phyloP scores from a whole-genome alignment of 2,113 vertebrate species.

The Gasterosteus nipponicus region DNA sequence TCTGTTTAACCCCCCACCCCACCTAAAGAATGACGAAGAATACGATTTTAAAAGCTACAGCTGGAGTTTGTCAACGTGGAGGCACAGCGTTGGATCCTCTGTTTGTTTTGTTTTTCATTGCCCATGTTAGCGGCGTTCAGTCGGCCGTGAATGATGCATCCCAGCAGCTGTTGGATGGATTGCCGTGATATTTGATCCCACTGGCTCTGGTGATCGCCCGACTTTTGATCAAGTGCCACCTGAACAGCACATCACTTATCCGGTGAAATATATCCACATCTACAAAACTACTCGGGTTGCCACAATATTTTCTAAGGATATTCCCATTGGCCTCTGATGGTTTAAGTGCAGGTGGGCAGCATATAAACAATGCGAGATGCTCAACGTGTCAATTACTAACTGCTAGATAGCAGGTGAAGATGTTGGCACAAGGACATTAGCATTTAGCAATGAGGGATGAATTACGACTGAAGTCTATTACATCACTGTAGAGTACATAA shows the following conservation, averaged over 20 bases:
- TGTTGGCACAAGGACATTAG: neutral
- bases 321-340: neutral
- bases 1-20: neutral
- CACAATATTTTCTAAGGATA: neutral
- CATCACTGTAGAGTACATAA: neutral
- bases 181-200: neutral
- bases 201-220: neutral
- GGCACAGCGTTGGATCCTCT: neutral
- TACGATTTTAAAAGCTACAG: conserved; percentile 38
- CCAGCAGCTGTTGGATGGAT: neutral
- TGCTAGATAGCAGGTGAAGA: neutral
- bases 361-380: neutral
- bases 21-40: conserved; percentile 19
- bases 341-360: neutral
- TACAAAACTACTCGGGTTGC: neutral
- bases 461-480: neutral
- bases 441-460: neutral
- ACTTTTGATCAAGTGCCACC: neutral
- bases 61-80: conserved; percentile 37
- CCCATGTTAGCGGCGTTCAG: neutral
- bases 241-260: neutral
- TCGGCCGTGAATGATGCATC: neutral
- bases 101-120: neutral
- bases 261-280: neutral
- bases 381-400: neutral